Evolutionary conservation across 2,797 vertebrate genomes (phyloP).

Genomic region (Cryptoblepharus egeriae): DNA sequence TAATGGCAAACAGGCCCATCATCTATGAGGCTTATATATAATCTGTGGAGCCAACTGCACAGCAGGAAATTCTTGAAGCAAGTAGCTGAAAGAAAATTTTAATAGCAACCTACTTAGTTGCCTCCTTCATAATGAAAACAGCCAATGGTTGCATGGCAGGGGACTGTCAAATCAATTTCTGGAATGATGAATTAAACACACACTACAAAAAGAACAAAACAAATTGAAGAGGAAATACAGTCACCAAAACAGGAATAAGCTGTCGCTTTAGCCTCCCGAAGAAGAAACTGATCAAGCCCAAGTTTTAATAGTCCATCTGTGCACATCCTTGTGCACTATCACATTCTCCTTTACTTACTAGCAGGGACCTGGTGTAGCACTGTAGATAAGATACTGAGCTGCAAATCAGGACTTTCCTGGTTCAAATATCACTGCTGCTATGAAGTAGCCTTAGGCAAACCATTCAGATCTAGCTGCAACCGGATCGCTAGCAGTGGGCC

Average conservation of each 20-base stretch:
- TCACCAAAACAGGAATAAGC: background rate
- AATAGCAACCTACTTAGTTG: background rate
- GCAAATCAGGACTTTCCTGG: too few relatives aligned
- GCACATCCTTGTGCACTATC: background rate
- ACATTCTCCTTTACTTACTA: background rate
- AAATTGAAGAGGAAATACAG: background rate
- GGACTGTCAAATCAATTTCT: background rate
- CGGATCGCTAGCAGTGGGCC: too few relatives aligned
- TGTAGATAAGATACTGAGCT: too few relatives aligned
- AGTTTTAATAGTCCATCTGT: background rate
- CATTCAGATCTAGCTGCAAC: too few relatives aligned
- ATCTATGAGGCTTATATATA: background rate
- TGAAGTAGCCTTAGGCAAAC: too few relatives aligned
- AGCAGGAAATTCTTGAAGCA: background rate
- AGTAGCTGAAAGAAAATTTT: slow-evolving; percentile 1
- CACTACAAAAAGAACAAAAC: slow-evolving; percentile 1
- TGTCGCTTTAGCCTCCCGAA: background rate
- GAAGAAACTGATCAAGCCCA: background rate
- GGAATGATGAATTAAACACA: background rate
- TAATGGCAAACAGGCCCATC: background rate
- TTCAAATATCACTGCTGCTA: too few relatives aligned
- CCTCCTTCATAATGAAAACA: background rate
- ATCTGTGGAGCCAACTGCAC: background rate
- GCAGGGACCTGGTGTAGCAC: too few relatives aligned
- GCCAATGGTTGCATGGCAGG: background rate